phyloP scores from a whole-genome alignment of 2,797 vertebrate species.

The Apogon hyalosoma region DNA sequence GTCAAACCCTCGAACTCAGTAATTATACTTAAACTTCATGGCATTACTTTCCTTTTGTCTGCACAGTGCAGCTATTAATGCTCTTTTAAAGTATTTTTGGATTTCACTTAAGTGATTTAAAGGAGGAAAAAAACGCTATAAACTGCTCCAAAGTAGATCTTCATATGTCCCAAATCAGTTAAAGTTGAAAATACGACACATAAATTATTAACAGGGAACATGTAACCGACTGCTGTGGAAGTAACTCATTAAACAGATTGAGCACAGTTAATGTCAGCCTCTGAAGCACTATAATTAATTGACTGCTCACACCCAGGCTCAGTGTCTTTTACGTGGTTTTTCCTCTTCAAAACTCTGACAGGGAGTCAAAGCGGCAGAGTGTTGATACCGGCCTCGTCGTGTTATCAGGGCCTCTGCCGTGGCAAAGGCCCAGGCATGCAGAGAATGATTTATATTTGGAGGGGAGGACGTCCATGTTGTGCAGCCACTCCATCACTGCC shows the following conservation, averaged over 20 bases:
- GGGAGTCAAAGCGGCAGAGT: conserved; percentile 13
- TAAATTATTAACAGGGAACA: conserved; percentile 32
- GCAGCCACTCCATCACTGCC: conserved; percentile 77
- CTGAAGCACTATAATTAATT: conserved; percentile 15
- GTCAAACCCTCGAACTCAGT: conserved; percentile 64
- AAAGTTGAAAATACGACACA: conserved; percentile 27
- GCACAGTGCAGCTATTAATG: conserved; percentile 21
- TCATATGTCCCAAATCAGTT: conserved; percentile 8
- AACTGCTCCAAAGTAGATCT: conserved; percentile 20
- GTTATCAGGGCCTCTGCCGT: conserved; percentile 49
- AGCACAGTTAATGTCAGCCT: conserved; percentile 11
- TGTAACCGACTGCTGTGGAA: conserved; percentile 22
- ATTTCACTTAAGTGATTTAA: conserved; percentile 12
- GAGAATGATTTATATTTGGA: conserved; percentile 74
- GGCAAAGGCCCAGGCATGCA: conserved; percentile 60
- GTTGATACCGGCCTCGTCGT: conserved; percentile 43
- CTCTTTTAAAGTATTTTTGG: conserved; percentile 3
- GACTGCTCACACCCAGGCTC: conserved; percentile 6
- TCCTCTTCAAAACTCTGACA: conserved; percentile 20
- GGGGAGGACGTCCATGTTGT: conserved; percentile 59
- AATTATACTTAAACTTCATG: conserved; percentile 57
- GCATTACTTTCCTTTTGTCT: conserved; percentile 36
- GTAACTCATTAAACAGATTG: neutral
- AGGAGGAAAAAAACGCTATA: conserved; percentile 2
- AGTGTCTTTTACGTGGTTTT: neutral